Conservation (phyloP, 2,888 invertebrate species). For the Vanessa cardui region DNA sequence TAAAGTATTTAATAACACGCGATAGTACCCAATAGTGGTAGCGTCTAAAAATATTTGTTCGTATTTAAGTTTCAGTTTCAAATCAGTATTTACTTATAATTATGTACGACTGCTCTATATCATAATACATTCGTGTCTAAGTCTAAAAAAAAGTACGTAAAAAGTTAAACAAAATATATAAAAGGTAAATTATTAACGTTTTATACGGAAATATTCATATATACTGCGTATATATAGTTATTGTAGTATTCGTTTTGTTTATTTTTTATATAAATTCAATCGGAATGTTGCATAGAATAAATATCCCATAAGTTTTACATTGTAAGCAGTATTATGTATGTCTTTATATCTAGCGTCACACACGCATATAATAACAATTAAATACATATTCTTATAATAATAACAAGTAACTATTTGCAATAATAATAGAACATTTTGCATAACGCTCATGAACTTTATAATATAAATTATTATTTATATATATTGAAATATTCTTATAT, state of each 20-base stretch:
- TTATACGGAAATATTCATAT: no score
- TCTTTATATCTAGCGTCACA: slow-evolving; percentile 2
- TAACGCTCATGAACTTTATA: neutral
- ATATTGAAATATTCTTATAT: neutral
- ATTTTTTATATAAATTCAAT: neutral
- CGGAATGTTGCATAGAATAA: neutral
- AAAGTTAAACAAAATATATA: no score
- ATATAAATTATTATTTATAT: neutral
- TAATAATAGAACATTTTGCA: neutral
- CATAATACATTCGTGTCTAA: no score
- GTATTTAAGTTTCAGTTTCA: neutral
- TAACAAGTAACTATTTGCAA: neutral
- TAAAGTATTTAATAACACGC: slow-evolving; percentile 23
- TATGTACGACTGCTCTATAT: no score
- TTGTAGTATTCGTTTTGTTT: no score
- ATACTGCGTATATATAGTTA: no score
- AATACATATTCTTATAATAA: slow-evolving; percentile 5
- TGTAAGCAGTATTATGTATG: neutral
- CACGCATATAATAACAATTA: neutral
- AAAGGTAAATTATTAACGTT: no score
- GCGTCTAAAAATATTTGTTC: neutral
- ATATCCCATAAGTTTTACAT: neutral
- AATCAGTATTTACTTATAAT: neutral
- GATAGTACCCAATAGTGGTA: neutral
- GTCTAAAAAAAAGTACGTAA: no score